Base-by-base conservation (phyloP, 2,888 invertebrate genomes). In the Epistrophella euchroma region DNA sequence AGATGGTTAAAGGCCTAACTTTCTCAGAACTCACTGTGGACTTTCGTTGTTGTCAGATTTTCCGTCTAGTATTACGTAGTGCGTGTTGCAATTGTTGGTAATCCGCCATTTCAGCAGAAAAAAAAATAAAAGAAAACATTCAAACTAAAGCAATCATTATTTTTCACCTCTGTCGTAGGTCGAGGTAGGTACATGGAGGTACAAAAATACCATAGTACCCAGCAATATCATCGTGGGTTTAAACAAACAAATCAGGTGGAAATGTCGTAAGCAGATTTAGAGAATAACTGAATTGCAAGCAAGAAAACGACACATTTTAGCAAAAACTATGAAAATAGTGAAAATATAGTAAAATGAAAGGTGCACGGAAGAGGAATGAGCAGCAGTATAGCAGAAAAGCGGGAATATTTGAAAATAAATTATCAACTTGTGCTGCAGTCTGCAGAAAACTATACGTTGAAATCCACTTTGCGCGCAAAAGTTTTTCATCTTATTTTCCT, bases 391-490 rank as follows among this genome's bases (percentile, higher is more conserved):
- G 17, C 5, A 45, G 19, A 7, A 40, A 13, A 45, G 62, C 28
- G 35, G 17, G 56, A 71, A 50, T 77, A 72, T 32, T 72, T 58
- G 52, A 32, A 86, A 82, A 86, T 86, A 86, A 86, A 86, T 86
- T 86, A 82, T 82, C 74, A 86, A 82, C 86, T 86, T 86, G 86
- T 82, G 82, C 86, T 78, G 82, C 77, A 86, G 64, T 77, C 56
- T 78, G 77, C 71, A 75, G 64, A 82, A 82, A 82, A 82, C 86
- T 74, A 35, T 35, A 66, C 83, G 83, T 78, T 72, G 79, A 87
- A 83, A 79, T 78, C 74, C 72, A 83, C 78, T 83, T 87, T 87
- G 78, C 60, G 56, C 64, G 56, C 60, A 78, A 87, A 87, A 87
- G 71, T 87, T 87, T 87, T 72, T 62, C 86, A 77, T 77, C 81